A percentile compares a stretch with the other conserved stretches of the same genome.
Evolutionary conservation across 2,888 invertebrate genomes (phyloP).

Genomic region (Neoascia interrupta): DNA sequence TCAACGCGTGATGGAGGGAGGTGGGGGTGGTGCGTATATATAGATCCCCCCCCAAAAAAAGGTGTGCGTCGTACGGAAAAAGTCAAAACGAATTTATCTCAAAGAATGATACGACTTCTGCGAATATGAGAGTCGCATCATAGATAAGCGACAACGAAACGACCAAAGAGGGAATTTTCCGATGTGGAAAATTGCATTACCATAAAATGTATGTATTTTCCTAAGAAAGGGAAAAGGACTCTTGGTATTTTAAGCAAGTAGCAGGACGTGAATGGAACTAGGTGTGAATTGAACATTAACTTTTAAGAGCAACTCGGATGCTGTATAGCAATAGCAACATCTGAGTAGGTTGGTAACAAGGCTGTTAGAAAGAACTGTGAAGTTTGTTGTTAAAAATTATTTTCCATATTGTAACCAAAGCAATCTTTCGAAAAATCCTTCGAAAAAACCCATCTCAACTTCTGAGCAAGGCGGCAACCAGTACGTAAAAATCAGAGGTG

Average conservation of each 20-base stretch:
- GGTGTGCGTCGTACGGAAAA: conserved; percentile 32
- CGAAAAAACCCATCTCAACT: no score
- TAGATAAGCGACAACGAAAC: conserved; percentile 40
- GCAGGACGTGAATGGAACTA: conserved; percentile 37
- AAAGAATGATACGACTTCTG: conserved; percentile 42
- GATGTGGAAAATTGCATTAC: conserved; percentile 67
- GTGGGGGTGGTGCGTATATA: neutral
- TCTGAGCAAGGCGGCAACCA: no score
- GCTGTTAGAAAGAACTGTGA: no score
- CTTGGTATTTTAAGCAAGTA: no score
- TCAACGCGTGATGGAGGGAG: conserved; percentile 18
- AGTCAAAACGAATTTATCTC: conserved; percentile 64
- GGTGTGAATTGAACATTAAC: conserved; percentile 7
- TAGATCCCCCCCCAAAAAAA: neutral
- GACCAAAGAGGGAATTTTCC: conserved; percentile 26
- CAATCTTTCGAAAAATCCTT: no score
- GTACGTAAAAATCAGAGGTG: no score
- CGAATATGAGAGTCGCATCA: conserved; percentile 25
- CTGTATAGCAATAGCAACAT: no score
- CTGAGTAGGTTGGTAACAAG: no score
- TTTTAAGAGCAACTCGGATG: no score
- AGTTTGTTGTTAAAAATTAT: no score
- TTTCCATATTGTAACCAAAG: no score
- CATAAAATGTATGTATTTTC: conserved; percentile 45
- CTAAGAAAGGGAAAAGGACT: neutral